phyloP scores from a whole-genome alignment of 1,140 invertebrate genomes.

The Cyclina sinensis region DNA sequence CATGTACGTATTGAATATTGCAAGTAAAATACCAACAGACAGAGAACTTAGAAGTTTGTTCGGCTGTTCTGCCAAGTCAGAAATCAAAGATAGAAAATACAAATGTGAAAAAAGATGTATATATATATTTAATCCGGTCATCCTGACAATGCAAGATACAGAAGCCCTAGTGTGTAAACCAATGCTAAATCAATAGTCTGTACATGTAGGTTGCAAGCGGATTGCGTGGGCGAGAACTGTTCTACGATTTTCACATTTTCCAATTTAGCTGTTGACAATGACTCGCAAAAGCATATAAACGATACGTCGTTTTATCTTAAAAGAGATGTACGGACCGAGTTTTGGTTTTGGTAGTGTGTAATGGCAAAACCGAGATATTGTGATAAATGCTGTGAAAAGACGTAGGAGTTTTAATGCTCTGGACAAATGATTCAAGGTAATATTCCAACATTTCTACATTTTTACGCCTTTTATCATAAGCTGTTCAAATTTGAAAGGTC shows the following conservation, averaged over 20 bases:
- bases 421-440: conserved; percentile 35
- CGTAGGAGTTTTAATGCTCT: conserved; percentile 23
- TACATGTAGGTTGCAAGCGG: background rate
- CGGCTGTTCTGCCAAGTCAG: too few species aligned
- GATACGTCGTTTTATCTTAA: conserved; percentile 13
- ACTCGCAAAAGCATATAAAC: conserved; percentile 20
- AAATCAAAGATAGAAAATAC: too few species aligned
- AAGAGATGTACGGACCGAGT: background rate
- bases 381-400: too few species aligned
- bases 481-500: too few species aligned
- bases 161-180: background rate
- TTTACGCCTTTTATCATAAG: too few species aligned
- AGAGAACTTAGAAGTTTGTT: too few species aligned
- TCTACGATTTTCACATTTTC: conserved; percentile 43
- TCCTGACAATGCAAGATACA: background rate
- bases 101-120: too few species aligned
- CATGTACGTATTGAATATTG: too few species aligned
- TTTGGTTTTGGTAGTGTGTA: background rate
- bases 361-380: background rate
- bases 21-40: too few species aligned
- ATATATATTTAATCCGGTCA: conserved; percentile 4
- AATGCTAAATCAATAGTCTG: background rate
- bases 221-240: conserved; percentile 31
- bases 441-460: too few species aligned
- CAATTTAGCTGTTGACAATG: conserved; percentile 41